Conservation (phyloP, 2,113 vertebrate species). For the Callaeas wilsoni region DNA sequence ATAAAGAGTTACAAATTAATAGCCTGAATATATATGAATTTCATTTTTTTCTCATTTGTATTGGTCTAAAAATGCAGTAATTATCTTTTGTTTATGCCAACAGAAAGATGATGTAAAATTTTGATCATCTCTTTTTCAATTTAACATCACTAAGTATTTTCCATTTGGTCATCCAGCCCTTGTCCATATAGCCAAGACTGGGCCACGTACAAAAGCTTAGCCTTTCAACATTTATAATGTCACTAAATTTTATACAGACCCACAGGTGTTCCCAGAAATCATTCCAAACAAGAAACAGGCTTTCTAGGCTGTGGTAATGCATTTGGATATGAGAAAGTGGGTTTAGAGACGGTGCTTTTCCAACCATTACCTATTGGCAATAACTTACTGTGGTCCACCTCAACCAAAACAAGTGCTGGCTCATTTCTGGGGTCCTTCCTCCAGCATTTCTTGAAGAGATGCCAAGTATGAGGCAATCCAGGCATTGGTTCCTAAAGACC, state of each 20-base stretch:
- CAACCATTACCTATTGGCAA: not conserved
- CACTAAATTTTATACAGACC: not conserved
- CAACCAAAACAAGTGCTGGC: not conserved
- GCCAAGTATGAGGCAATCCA: not conserved
- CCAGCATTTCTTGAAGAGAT: not conserved
- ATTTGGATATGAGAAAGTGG: not conserved
- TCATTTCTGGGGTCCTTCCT: not conserved
- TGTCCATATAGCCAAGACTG: not conserved
- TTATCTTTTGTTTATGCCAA: not conserved
- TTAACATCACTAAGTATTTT: not conserved
- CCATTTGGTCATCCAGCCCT: not conserved
- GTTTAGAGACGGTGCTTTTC: not conserved
- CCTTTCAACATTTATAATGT: not conserved
- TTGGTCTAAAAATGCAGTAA: not conserved
- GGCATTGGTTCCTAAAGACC: not conserved
- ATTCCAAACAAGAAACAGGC: not conserved
- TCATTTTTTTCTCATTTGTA: not conserved
- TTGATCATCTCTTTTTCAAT: not conserved
- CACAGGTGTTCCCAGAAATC: not conserved
- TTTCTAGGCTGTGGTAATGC: not conserved
- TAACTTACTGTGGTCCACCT: not conserved
- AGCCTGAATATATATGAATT: not conserved
- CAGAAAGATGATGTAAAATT: not conserved
- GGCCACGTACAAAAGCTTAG: not conserved
- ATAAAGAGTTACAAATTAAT: not conserved